These are phyloP conservation scores for Arremon brunneinucha DNA, from an alignment of 2,797 vertebrate species.

Conservation along the genomic window DNA sequence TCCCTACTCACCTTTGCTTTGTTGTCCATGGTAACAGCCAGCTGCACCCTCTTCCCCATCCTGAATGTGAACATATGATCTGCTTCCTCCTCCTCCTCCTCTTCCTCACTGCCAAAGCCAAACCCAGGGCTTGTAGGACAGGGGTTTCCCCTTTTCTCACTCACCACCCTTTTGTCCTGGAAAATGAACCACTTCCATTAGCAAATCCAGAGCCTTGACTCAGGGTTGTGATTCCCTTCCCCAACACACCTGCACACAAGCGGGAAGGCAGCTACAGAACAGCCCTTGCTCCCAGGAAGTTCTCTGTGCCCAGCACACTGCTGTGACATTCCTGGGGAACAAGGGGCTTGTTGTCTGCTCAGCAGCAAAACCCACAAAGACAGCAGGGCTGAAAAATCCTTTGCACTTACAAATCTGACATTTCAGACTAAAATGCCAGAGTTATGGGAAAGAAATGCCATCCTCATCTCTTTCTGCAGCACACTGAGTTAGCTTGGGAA, in stretches of 20 bases:
- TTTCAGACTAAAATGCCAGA: conserved; percentile 61
- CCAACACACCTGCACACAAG: conserved; percentile 25
- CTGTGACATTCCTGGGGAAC: conserved; percentile 3
- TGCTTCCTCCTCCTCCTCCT: conserved; percentile 68
- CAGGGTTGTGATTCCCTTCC: not conserved
- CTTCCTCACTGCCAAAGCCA: conserved; percentile 64
- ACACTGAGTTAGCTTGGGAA: conserved; percentile 11
- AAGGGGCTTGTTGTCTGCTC: conserved; percentile 42
- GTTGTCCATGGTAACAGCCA: conserved; percentile 88
- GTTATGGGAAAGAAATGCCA: conserved; percentile 13
- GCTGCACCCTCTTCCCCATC: conserved; percentile 86
- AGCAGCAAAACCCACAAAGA: conserved; percentile 17
- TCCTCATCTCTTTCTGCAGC: conserved; percentile 16
- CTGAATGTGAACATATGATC: conserved; percentile 71
- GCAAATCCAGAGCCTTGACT: not conserved
- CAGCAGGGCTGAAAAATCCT: conserved; percentile 22
- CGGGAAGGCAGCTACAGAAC: not conserved
- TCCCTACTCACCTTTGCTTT: conserved; percentile 80
- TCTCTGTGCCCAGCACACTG: not conserved
- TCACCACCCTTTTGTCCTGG: conserved; percentile 90
- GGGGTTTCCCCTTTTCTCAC: conserved; percentile 73
- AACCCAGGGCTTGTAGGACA: conserved; percentile 63
- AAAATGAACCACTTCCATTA: not conserved
- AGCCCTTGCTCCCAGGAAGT: not conserved
- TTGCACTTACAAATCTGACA: conserved; percentile 63